These are phyloP conservation scores for Cataglyphis albicans DNA, from an alignment of 2,888 invertebrate genomes.

Conservation along the genomic window DNA sequence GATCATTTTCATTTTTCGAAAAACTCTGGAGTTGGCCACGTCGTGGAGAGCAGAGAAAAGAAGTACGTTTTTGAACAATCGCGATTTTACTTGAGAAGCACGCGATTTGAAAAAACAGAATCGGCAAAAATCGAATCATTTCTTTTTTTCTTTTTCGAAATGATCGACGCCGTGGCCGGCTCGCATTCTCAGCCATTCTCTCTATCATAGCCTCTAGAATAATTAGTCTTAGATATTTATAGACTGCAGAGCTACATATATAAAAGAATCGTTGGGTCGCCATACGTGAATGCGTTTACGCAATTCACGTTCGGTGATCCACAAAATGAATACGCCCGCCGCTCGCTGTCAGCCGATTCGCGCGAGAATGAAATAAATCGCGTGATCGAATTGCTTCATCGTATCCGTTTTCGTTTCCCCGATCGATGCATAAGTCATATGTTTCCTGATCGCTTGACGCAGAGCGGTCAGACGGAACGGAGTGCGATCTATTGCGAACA, in stretches of 20 bases:
- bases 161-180: constrained; percentile 53
- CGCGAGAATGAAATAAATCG: constrained; percentile 55
- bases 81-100: background rate
- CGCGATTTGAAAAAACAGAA: background rate
- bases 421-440: constrained; percentile 8
- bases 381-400: constrained; percentile 28
- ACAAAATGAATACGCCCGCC: constrained; percentile 63
- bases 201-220: constrained; percentile 70
- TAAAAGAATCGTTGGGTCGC: constrained; percentile 39
- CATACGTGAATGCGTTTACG: constrained; percentile 44
- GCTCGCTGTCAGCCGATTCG: constrained; percentile 66
- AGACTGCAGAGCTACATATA: constrained; percentile 61
- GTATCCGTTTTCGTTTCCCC: constrained; percentile 1
- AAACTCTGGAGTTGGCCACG: constrained; percentile 19
- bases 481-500: constrained; percentile 30
- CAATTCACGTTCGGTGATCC: constrained; percentile 58
- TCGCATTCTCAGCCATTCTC: constrained; percentile 61
- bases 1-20: constrained; percentile 64
- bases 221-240: constrained; percentile 72
- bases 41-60: background rate
- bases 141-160: background rate
- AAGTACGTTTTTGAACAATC: background rate
- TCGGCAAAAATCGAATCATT: background rate
- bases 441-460: constrained; percentile 22
- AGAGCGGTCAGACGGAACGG: constrained; percentile 33